Evolutionary conservation across 2,797 vertebrate genomes (phyloP), one percentile per base, ranked within the genome.

Genomic region (Chanos chanos): DNA sequence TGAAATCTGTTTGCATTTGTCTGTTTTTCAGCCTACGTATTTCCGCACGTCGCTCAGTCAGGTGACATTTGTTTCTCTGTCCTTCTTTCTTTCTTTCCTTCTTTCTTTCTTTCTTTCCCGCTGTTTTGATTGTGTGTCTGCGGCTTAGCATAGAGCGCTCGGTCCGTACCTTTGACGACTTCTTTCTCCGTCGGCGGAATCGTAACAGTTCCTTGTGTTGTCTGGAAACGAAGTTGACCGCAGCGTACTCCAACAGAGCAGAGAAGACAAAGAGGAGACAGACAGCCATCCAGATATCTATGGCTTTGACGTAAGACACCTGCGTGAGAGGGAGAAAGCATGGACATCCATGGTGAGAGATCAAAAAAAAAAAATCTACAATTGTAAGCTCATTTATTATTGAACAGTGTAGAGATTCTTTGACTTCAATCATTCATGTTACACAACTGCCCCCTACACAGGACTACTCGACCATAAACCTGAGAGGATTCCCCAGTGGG

Each of bases 241-340:
- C 96, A 3, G 96, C 96, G 0, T 99, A 99, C 71, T 99, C 96
- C 83, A 99, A 22, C 73, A 99, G 89, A 0, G 96, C 96, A 0
- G 96, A 97, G 82, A 99, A 98, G 36, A 99, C 95, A 44, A 99
- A 99, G 16, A 99, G 93, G 61, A 99, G 89, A 64, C 96, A 99
- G 2, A 99, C 96, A 0, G 96, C 96, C 96, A 99, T 99, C 96
- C 96, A 99, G 77, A 99, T 98, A 77, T 99, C 96, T 66, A 99
- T 99, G 0, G 96, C 96, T 83, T 99, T 98, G 27, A 98, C 95
- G 19, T 99, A 99, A 0, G 96, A 98, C 25, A 99, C 96, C 96
- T 99, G 75, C 1, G 53, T 5, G 4, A 43, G 4, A 41, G 13
- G 57, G 12, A 59, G 22, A 63, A 36, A 50, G n/a, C n/a, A n/a